Evolutionary conservation across 2,113 vertebrate species (phyloP), one percentile per base, ranked within the genome.

Genomic region (Lucifuga dentata): DNA sequence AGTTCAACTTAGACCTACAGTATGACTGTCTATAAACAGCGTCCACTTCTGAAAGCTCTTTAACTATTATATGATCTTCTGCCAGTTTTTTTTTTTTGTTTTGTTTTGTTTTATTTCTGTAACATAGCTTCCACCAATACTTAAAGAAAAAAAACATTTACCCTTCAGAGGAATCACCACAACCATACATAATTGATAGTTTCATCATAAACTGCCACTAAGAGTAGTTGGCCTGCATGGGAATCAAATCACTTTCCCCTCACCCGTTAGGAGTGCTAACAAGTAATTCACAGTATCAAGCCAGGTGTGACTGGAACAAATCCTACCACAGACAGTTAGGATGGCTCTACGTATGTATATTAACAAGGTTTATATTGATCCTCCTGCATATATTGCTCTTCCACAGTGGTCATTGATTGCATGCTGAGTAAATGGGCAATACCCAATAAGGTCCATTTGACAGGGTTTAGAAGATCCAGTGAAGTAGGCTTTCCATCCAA

Each of bases 361-460:
- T 80, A 78, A 86, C 73, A 74, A 58, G 77, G 69, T 82, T 74
- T 69, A 3, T 63, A 89, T 83, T 55, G 84, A 87, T 84, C 62
- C 39, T 38, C 6, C 60, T 46, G 68, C 80, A 63, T 66, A 53
- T 64, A 48, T 52, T 65, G 57, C 46, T 63, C 45, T 43, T 51
- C 39, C 56, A 48, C 73, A 21, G 36, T 23, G 29, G 71, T 55
- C 32, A 62, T 71, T 43, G 38, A 63, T 51, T 65, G 45, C 72
- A 62, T 1, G 9, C 60, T 32, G 43, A 81, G 44, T 50, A 58
- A 78, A 81, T 77, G 63, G 50, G 33, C 60, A 61, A 23, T 11
- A 45, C 21, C 35, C 32, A 46, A 38, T 68, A 33, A 61, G 48
- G 24, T 53, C 11, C 7, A 46, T 85, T 71, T 61, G 33, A 68